Base-by-base conservation (phyloP, 2,888 invertebrate genomes). In the Trachelus troglodyta region DNA sequence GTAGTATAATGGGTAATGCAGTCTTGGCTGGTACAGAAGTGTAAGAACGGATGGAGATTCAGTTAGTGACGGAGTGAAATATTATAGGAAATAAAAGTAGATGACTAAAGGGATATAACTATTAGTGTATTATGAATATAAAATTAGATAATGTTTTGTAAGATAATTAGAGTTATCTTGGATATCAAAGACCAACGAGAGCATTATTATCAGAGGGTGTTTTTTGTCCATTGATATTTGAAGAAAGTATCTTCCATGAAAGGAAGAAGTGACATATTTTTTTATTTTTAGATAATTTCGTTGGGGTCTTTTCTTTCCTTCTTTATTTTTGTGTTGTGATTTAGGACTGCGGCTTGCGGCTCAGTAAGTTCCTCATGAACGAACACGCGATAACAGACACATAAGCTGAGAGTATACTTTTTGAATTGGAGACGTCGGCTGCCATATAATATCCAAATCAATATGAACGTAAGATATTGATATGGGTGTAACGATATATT, bases 401-500 rank as follows among this genome's bases (percentile, higher is more conserved):
- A 56, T 80, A 82, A 77, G 80, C 76, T 81, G 79, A 76, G 78
- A 34, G 34, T 82, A 82, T 80, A 84, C 84, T 85, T 84, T 86
- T 88, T 85, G 86, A 84, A 88, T 88, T 86, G 86, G 87, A 89
- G 88, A 88, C 89, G 87, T 87, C 83, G 85, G 87, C 84, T 90
- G 88, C 86, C 88, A 87, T 88, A 89, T 56, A 56, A 56, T 88
- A 89, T 90, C 90, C 90, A 89, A 86, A 91, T 90, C 90, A 90
- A 90, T 90, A 89, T 88, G 82, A 86, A 87, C 83, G 85, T 87
- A 87, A 89, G 85, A 90, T 91, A 91, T 90, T 90, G 91, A 90
- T 90, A 87, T 89, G 89, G 89, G 88, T 90, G 87, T 89, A 88
- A 85, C 84, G 84, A 88, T 87, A 89, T 89, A 34, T 56, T 90